Conservation (phyloP, 2,113 vertebrate species). For the Myiopsitta monachus region DNA sequence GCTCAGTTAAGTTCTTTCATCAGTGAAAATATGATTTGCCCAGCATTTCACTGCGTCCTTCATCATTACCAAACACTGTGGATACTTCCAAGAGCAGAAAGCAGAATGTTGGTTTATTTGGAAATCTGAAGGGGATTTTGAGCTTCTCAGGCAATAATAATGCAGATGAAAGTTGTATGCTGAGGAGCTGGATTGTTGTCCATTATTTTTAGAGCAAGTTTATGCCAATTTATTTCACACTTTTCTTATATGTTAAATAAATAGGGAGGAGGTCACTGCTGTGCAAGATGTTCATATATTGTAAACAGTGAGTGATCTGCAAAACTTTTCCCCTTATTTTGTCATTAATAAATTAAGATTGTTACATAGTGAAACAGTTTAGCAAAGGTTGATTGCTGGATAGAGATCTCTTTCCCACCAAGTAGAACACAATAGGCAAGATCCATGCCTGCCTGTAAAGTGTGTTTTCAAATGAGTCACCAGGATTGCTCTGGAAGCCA, state of each 20-base stretch:
- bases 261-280: not conserved
- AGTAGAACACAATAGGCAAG: not conserved
- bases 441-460: not conserved
- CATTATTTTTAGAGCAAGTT: not conserved
- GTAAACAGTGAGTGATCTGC: not conserved
- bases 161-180: not conserved
- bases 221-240: not conserved
- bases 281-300: not conserved
- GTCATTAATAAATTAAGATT: not conserved
- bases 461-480: not conserved
- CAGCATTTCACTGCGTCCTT: not conserved
- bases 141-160: not conserved
- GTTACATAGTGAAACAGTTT: not conserved
- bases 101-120: not conserved
- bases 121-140: accelerated
- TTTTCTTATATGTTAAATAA: not conserved
- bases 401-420: not conserved
- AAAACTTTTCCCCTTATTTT: not conserved
- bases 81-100: not conserved
- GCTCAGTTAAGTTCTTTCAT: not conserved
- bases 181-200: not conserved
- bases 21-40: not conserved
- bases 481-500: not conserved
- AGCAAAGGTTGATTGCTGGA: not conserved
- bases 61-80: not conserved